Evolutionary conservation across 1,140 invertebrate species (phyloP), one percentile per base, ranked within the genome.

Genomic region (Oncopeltus fasciatus): DNA sequence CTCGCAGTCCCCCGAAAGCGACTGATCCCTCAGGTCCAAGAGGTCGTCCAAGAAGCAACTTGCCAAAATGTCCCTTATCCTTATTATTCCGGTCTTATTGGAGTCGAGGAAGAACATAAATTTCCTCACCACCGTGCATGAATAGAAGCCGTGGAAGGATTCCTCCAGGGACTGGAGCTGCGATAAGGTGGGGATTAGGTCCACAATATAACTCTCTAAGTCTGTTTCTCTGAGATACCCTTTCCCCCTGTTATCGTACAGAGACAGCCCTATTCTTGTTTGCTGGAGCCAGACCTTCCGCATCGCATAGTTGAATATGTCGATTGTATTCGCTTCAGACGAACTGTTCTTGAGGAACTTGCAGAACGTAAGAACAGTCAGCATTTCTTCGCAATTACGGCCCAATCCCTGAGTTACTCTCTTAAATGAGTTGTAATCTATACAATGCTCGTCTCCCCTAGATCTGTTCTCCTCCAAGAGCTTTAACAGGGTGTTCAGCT

Each of bases 31-130:
- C 9, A 95, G 73, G 79, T 93, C 88, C 18, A 96, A 73, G 43
- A 98, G 75, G 75, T 97, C 90, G 76, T 95, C 90, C 0, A 98
- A 73, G 74, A 97, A 91, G 57, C 90, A 90, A 66, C 89, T 94
- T 1, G 88, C 86, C 18, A 97, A 74, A 66, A 97, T 89, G 72
- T 96, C 92, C 61, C 88, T 79, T 67, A 98, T 97, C 68, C 88
- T 81, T 9, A 98, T 87, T 69, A 86, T 80, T 1, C 91, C 90
- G 0, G 89, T 90, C 68, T 87, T 78, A 49, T 94, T 72, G 0
- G 89, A 89, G 75, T 98, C 94, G 1, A 98, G 74, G 70, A 96
- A 97, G 74, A 98, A 98, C 66, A 96, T 83, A 72, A 98, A 96
- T 70, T 95, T 96, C 64, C 93, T 80, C 0, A 93, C 90, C n/a